Base-by-base conservation (phyloP, 1,140 invertebrate genomes). In the Drosophila bipectinata region DNA sequence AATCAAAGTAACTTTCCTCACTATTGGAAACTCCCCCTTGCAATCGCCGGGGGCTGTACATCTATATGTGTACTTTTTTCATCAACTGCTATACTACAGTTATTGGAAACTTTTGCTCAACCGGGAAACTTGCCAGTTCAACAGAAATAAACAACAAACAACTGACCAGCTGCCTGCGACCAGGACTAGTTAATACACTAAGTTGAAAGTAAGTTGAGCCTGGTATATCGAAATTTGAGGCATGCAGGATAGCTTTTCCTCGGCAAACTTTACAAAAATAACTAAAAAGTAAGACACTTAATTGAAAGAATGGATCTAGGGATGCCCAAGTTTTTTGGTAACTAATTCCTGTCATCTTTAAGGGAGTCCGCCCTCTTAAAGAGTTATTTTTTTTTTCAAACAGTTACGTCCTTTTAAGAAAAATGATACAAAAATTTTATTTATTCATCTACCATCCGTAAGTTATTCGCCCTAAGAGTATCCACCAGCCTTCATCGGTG, bases 1-100 rank as follows among this genome's bases (percentile, higher is more conserved):
- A 85, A 85, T 85, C 82, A 85, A 81, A 85, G 82, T 87, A 78
- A 85, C 77, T 85, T 85, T 81, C 68, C 58, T 45, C 32, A 56
- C 64, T 53, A 78, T 52, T 63, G 58, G 63, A 59, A 56, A 24
- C 51, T 47, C 32, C 39, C 28, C 55, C 34, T 41, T 37, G 51
- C 6, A 15, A 15, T 15, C 45, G 10, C 34, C 24, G n/a, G 44
- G 45, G 15, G 30, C 12, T 32, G n/a, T 54, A 24, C 10, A 37
- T 64, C 14, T 47, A 37, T 47, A 47, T 69, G 52, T 44, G 18
- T 48, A 56, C 51, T 77, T 75, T 74, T 71, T 69, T 87, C 82
- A 85, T 87, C 77, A 87, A 85, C 73, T 81, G 64, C 74, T 85
- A 45, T 85, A 67, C 69, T 85, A 67, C 69, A 87, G 73, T 78